Evolutionary conservation across 2,797 vertebrate species (phyloP).

Genomic region (Cyclopterus lumpus): DNA sequence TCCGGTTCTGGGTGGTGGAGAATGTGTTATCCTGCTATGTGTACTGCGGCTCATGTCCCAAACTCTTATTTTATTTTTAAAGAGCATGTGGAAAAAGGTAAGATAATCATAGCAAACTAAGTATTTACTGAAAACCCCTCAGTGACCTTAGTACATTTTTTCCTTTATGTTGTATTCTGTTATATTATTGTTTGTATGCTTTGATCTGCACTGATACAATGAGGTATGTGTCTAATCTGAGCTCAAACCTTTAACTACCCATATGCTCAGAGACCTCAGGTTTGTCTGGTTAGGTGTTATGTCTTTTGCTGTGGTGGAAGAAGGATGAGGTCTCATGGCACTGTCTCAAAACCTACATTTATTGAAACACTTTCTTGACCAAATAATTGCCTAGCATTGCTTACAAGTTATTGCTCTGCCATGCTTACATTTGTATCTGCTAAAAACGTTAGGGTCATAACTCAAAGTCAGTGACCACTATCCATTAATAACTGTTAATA

Average conservation of each 20-base stretch:
- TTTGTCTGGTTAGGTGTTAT: conserved; percentile 21
- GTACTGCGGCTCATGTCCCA: conserved; percentile 24
- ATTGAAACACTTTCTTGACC: conserved; percentile 29
- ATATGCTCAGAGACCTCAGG: conserved; percentile 1
- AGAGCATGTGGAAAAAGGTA: conserved; percentile 14
- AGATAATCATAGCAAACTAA: background rate
- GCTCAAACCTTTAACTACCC: conserved; percentile 17
- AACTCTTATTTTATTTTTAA: conserved; percentile 28
- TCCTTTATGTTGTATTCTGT: conserved; percentile 1
- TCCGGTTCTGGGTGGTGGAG: conserved; percentile 43
- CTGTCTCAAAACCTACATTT: conserved; percentile 34
- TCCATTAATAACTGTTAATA: conserved; percentile 76
- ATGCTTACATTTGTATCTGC: conserved; percentile 19
- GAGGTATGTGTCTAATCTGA: conserved; percentile 8
- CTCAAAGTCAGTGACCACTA: conserved; percentile 62
- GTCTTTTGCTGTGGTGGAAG: conserved; percentile 13
- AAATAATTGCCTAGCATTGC: conserved; percentile 37
- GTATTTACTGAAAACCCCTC: conserved; percentile 6
- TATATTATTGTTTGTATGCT: background rate
- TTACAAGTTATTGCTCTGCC: conserved; percentile 23
- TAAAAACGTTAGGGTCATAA: conserved; percentile 52
- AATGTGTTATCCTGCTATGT: conserved; percentile 57
- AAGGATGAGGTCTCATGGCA: conserved; percentile 22
- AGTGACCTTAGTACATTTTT: background rate
- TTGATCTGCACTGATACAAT: conserved; percentile 1